Base-by-base conservation (phyloP, 1,140 invertebrate species). In the Trachymyrmex cornetzi region DNA sequence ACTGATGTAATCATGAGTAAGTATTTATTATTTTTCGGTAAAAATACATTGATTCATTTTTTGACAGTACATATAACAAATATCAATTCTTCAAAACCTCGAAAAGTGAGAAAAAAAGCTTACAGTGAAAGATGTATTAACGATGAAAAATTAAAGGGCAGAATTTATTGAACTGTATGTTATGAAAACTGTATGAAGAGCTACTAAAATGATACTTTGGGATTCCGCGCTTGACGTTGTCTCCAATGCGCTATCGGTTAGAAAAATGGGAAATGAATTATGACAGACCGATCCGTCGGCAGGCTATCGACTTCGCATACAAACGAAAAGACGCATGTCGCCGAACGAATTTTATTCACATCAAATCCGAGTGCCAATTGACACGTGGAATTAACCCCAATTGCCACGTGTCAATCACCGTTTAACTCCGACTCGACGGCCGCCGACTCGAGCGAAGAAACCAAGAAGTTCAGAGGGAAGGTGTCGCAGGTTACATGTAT, bases 321-420 rank as follows among this genome's bases (percentile, higher is more conserved):
- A 61, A 38, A 63, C 48, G 1, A 81, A 69, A 81, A 69, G 77
- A 55, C 24, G 44, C 44, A 53, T 14, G 61, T 69, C 77, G 64
- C n/a, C 67, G n/a, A 22, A 12, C 22, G 48, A 71, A 72, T 81
- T 55, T 81, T 30, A 67, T 30, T 80, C 27, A n/a, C 69, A 59
- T 77, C 85, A 67, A 90, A 91, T 87, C 89, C 84, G 87, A 88
- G 87, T 71, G 63, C 84, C 93, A 93, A 94, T 94, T 94, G 93
- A 94, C 93, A 94, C 90, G 88, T 88, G 91, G 79, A 93, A 89
- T 94, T 94, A 89, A 94, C 93, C 93, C 87, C 89, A 90, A 87
- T 92, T 92, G 91, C 67, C 77, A 67, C 64, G 91, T 87, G 91
- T 91, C 92, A 89, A 89, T 89, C 88, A 85, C 85, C 88, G 63